These are phyloP conservation scores for Marronus borbonicus DNA, from an alignment of 2,888 invertebrate genomes.

Conservation along the genomic window DNA sequence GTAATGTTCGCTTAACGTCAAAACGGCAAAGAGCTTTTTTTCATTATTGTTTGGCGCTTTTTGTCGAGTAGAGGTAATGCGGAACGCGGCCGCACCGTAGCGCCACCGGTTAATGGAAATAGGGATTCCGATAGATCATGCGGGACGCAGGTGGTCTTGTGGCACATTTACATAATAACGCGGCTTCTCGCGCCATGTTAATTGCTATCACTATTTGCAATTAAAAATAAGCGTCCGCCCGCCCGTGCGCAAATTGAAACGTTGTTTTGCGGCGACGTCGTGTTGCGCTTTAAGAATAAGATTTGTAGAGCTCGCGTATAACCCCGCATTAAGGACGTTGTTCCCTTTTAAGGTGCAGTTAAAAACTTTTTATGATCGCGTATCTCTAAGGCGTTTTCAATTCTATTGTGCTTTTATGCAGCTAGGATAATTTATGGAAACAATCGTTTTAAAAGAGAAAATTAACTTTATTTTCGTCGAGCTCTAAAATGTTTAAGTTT, in stretches of 20 bases:
- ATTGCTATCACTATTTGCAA: conserved; percentile 62
- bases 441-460: background rate
- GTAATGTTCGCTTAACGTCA: conserved; percentile 36
- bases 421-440: background rate
- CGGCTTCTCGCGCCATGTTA: conserved; percentile 57
- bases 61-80: conserved; percentile 18
- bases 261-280: background rate
- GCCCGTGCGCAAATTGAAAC: conserved; percentile 12
- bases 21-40: conserved; percentile 41
- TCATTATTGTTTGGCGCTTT: conserved; percentile 29
- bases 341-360: conserved; percentile 12
- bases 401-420: background rate
- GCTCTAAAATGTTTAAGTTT: too few species aligned
- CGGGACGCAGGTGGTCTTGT: conserved; percentile 49
- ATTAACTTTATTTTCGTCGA: background rate
- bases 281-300: conserved; percentile 1
- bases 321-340: conserved; percentile 5
- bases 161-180: conserved; percentile 57
- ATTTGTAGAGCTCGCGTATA: background rate
- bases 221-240: conserved; percentile 58
- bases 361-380: background rate
- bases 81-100: background rate
- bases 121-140: conserved; percentile 52
- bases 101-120: conserved; percentile 36
- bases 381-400: background rate